These are phyloP conservation scores for Digitonthophagus gazella DNA, from an alignment of 2,888 invertebrate species.

Conservation along the genomic window DNA sequence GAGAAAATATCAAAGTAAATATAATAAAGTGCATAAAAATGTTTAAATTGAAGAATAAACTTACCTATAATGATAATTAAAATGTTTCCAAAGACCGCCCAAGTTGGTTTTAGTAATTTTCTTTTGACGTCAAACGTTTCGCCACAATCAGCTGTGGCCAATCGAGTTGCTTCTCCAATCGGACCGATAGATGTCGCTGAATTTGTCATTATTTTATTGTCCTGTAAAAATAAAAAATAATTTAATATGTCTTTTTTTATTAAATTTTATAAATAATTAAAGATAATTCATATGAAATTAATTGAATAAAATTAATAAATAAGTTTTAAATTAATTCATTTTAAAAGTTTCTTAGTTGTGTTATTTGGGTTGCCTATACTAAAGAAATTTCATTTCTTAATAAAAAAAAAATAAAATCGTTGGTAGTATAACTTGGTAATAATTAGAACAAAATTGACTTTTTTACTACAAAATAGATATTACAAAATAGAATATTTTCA, in stretches of 20 bases:
- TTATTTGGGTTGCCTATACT: not conserved
- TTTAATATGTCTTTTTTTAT: not conserved
- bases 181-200: constrained; percentile 39
- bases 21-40: not conserved
- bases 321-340: not conserved
- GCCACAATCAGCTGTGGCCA: constrained; percentile 21
- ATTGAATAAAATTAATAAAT: not conserved
- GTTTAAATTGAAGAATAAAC: constrained; percentile 29
- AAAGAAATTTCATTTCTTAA: too few relatives aligned
- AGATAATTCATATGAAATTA: not conserved
- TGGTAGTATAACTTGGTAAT: too few relatives aligned
- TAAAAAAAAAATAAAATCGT: too few relatives aligned
- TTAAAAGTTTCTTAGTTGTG: not conserved
- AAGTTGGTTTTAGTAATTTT: constrained; percentile 32
- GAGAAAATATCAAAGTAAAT: not conserved
- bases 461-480: too few relatives aligned
- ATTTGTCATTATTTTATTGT: constrained; percentile 46
- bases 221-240: constrained; percentile 37
- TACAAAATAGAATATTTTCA: too few relatives aligned
- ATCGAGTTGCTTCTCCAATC: constrained; percentile 31
- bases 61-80: constrained; percentile 38
- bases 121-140: constrained; percentile 29
- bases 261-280: not conserved
- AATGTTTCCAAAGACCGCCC: constrained; percentile 36
- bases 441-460: too few relatives aligned